Conservation (phyloP, 2,113 vertebrate species). For the Hemiprocne comata region DNA sequence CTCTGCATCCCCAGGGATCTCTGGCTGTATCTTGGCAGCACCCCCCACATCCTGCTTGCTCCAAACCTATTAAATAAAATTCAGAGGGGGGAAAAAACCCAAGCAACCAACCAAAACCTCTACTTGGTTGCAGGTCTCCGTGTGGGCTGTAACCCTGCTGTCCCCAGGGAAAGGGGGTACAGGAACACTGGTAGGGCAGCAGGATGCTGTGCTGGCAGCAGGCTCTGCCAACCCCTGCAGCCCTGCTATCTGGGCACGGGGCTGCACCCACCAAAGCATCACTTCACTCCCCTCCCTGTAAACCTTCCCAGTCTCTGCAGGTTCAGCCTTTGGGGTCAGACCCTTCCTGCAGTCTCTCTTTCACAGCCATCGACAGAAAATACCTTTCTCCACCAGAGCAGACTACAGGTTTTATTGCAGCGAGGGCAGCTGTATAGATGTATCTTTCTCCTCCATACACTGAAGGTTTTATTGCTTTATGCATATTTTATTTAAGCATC, state of each 20-base stretch:
- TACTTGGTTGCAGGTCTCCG: not conserved
- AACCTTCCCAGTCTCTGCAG: not conserved
- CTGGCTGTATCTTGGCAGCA: slow-evolving; percentile 41
- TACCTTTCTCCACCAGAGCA: not conserved
- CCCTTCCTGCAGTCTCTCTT: not conserved
- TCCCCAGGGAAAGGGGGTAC: not conserved
- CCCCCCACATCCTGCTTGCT: not conserved
- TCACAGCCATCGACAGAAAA: not conserved
- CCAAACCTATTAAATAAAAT: not conserved
- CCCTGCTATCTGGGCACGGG: not conserved
- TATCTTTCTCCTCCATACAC: not conserved
- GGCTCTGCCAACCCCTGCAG: not conserved
- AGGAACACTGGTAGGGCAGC: not conserved
- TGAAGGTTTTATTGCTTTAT: not conserved
- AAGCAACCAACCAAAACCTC: not conserved
- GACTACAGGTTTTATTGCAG: not conserved
- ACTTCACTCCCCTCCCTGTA: not conserved
- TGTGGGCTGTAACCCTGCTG: not conserved
- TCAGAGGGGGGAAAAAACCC: rapidly evolving
- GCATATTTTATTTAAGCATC: not conserved
- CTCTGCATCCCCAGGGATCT: slow-evolving; percentile 50
- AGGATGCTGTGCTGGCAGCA: not conserved
- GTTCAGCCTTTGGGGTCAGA: not conserved
- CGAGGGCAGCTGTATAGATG: not conserved
- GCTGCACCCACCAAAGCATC: not conserved